Evolutionary conservation across 2,113 vertebrate genomes (phyloP), one percentile per base, ranked within the genome.

Genomic region (Lophotis ruficrista): DNA sequence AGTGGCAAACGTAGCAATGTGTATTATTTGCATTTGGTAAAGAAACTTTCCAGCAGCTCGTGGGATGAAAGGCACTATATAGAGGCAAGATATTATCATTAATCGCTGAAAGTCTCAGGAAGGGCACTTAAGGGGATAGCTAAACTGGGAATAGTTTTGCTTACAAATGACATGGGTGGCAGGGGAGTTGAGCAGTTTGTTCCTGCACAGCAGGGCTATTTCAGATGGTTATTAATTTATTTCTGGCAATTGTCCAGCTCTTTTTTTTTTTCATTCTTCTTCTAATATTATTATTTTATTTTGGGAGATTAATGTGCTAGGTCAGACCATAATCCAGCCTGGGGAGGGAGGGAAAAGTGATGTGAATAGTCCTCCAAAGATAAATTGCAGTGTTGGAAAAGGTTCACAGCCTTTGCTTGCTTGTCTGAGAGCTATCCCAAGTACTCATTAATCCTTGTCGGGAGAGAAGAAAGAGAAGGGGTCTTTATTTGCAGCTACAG

Each of bases 391-490:
- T 70, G 94, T 87, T 97, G 97, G 98, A 98, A 97, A 97, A 97
- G 98, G 98, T 98, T 97, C 95, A 90, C 97, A 97, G 98, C 98
- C 98, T 97, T 96, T 97, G 95, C 97, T 93, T 97, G 97, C 96
- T 93, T 97, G 97, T 98, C 98, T 98, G 96, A 97, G 97, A 96
- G 97, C 97, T 97, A 96, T 97, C 91, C 95, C 82, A 89, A 95
- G 95, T 92, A 89, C 97, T 98, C 98, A 98, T 98, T 97, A 98
- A 98, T 98, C 98, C 97, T 98, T 98, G 98, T 98, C 98, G 56
- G 89, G 58, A 71, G 89, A 95, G 96, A 98, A 98, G 98, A 98
- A 98, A 98, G 96, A 95, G 91, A 95, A 78, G 87, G 76, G 93
- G 92, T 96, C 97, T 98, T 97, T 97, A 95, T 98, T 97, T 98